Percentiles rank a stretch among this genome's conserved stretches.
phyloP scores from a whole-genome alignment of 2,113 vertebrate species.

The Pseudorhombus dupliciocellatus region DNA sequence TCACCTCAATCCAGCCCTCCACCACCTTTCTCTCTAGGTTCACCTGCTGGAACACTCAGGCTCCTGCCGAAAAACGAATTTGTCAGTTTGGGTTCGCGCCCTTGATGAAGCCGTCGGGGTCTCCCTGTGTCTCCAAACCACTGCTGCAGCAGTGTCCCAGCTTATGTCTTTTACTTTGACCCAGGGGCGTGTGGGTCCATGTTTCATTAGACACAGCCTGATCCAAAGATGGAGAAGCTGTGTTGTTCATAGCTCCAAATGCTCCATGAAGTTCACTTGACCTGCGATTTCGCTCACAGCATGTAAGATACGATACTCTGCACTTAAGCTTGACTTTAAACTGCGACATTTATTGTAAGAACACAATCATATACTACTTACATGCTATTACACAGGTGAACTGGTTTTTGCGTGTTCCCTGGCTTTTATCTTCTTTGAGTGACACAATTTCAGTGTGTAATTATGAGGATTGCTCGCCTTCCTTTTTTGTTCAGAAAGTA shows the following conservation, averaged over 20 bases:
- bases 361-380: no score
- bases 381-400: no score
- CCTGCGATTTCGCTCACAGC: no score
- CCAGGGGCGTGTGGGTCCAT: background rate
- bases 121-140: background rate
- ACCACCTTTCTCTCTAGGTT: background rate
- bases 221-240: background rate
- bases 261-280: no score
- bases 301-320: no score
- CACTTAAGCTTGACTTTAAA: no score
- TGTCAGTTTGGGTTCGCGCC: background rate
- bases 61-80: background rate
- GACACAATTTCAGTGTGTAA: background rate
- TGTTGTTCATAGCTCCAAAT: no score
- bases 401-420: background rate
- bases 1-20: background rate
- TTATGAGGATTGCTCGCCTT: background rate
- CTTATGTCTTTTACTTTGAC: no score
- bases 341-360: no score
- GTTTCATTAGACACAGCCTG: background rate
- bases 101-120: no score
- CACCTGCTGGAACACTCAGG: background rate
- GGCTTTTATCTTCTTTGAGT: background rate
- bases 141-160: no score
- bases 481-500: background rate